These are phyloP conservation scores for Cheilosia grossa DNA, from an alignment of 2,888 invertebrate genomes.

Conservation along the genomic window DNA sequence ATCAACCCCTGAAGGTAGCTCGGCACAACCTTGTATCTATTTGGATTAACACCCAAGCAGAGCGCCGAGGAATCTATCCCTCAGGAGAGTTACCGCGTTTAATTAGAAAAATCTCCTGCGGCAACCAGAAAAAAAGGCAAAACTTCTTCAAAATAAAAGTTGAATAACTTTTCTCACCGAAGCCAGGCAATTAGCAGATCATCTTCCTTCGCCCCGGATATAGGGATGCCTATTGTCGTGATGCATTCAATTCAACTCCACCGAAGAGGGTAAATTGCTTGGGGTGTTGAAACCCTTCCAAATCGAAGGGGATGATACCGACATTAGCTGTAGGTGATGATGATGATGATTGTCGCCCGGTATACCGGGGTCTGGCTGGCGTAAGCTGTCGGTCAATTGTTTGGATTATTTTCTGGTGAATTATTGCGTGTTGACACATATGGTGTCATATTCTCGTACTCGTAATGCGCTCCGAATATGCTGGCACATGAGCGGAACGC, in stretches of 20 bases:
- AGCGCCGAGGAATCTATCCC: constrained; percentile 23
- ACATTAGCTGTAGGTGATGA: constrained; percentile 52
- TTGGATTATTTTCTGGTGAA: constrained; percentile 83
- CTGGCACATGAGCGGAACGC: constrained; percentile 63
- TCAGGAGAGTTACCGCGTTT: constrained; percentile 67
- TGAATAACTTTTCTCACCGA: constrained; percentile 70
- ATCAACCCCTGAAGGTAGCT: constrained; percentile 69
- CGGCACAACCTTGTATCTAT: constrained; percentile 56
- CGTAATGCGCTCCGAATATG: constrained; percentile 56
- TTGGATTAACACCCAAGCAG: constrained; percentile 58
- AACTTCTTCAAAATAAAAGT: constrained; percentile 34
- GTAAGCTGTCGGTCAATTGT: constrained; percentile 80
- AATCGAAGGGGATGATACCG: constrained; percentile 48
- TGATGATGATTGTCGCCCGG: constrained; percentile 9
- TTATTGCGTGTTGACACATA: constrained; percentile 84
- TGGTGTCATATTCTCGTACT: constrained; percentile 81
- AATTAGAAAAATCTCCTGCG: constrained; percentile 71
- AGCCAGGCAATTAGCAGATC: constrained; percentile 68
- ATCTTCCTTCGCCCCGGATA: constrained; percentile 47
- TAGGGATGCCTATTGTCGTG: constrained; percentile 45
- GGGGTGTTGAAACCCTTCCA: constrained; percentile 14
- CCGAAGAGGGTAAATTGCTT: constrained; percentile 53
- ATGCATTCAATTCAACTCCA: constrained; percentile 40
- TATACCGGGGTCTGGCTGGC: constrained; percentile 7
- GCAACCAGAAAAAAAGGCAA: constrained; percentile 13